phyloP scores from a whole-genome alignment of 1,140 invertebrate genomes.

The Pseudomyrmex flavicornis region DNA sequence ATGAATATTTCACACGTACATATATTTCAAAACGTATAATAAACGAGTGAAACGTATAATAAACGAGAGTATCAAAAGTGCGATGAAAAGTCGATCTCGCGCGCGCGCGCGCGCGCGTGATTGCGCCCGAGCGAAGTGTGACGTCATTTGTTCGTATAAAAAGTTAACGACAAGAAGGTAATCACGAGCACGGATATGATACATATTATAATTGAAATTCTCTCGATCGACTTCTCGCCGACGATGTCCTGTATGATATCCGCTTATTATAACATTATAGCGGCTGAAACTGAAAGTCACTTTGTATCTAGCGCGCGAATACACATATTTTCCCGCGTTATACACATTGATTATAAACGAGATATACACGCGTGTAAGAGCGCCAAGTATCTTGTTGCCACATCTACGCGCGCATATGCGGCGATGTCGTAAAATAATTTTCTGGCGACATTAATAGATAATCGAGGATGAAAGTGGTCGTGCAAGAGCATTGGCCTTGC shows the following conservation, averaged over 20 bases:
- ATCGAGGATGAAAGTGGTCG: conserved; percentile 41
- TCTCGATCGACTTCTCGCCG: not conserved
- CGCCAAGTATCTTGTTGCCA: conserved; percentile 8
- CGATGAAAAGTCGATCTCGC: not conserved
- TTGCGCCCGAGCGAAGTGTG: not conserved
- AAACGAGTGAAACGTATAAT: not conserved
- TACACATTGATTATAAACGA: conserved; percentile 10
- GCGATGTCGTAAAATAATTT: conserved; percentile 53
- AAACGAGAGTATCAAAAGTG: not conserved
- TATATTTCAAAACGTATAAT: not conserved
- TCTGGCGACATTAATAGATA: conserved; percentile 41
- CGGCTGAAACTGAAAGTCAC: conserved; percentile 32
- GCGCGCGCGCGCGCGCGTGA: conserved; percentile 1
- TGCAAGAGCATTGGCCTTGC: conserved; percentile 48
- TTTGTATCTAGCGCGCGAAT: conserved; percentile 9
- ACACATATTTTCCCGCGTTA: not conserved
- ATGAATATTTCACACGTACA: not conserved
- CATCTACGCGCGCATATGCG: conserved; percentile 1
- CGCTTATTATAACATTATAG: not conserved
- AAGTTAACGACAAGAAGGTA: conserved; percentile 21
- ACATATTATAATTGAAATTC: conserved; percentile 29
- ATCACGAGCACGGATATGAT: not conserved
- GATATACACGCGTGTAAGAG: not conserved
- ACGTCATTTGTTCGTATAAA: not conserved
- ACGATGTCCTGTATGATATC: conserved; percentile 15